These are phyloP conservation scores for Idaea aversata DNA, from an alignment of 2,888 invertebrate species.

Conservation along the genomic window DNA sequence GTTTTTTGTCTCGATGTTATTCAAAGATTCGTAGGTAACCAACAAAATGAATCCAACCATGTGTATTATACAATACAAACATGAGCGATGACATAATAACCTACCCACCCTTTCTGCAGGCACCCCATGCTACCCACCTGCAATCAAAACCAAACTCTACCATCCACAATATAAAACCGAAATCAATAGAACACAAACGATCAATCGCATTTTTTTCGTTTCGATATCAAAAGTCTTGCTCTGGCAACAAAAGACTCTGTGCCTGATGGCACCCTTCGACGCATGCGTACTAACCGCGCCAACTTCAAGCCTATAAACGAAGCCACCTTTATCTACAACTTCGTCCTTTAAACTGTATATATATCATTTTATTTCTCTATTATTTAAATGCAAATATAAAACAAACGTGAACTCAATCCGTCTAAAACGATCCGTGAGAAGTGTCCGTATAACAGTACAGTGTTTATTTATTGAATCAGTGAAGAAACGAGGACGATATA, in stretches of 20 bases:
- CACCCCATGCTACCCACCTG: conserved; percentile 30
- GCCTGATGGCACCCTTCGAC: conserved; percentile 64
- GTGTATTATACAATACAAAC: conserved; percentile 34
- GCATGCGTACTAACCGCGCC: conserved; percentile 55
- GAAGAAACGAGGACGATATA: conserved; percentile 33
- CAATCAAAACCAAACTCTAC: conserved; percentile 51
- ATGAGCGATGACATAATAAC: conserved; percentile 62
- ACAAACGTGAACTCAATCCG: conserved; percentile 67
- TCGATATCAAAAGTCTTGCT: conserved; percentile 55
- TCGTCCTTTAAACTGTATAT: conserved; percentile 71
- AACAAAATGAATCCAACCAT: conserved; percentile 18
- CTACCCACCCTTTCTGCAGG: conserved; percentile 43
- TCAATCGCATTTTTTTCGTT: conserved; percentile 41
- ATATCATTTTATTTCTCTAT: conserved; percentile 68
- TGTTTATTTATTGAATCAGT: conserved; percentile 13
- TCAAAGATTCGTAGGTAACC: no score
- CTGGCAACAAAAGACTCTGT: conserved; percentile 68
- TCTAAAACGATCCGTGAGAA: conserved; percentile 40
- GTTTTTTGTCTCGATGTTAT: neutral
- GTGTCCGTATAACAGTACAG: conserved; percentile 12
- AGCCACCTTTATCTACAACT: conserved; percentile 68
- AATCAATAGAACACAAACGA: conserved; percentile 36
- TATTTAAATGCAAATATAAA: conserved; percentile 59
- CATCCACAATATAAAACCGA: conserved; percentile 37
- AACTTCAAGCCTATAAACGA: conserved; percentile 68